Conservation (phyloP, 2,888 invertebrate genomes). For the Drosophila pegasa region DNA sequence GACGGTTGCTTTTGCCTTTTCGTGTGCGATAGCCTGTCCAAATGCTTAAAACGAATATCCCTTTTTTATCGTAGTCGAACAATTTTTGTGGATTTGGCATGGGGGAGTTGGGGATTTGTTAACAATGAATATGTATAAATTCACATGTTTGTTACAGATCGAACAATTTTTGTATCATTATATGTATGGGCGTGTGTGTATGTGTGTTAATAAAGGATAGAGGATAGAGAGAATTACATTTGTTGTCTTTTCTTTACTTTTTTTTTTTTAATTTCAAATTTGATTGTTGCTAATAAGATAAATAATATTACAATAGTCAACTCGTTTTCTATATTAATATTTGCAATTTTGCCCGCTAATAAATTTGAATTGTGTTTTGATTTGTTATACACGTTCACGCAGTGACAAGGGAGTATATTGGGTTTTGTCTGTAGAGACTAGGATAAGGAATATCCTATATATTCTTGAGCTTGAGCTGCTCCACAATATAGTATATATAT, state of each 20-base stretch:
- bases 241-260: conserved; percentile 32
- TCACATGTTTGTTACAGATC: conserved; percentile 7
- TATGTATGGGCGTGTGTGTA: conserved; percentile 20
- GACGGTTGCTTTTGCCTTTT: neutral
- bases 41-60: conserved; percentile 46
- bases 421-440: neutral
- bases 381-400: conserved; percentile 1
- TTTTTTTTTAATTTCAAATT: conserved; percentile 36
- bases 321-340: conserved; percentile 17
- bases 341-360: conserved; percentile 23
- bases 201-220: conserved; percentile 43
- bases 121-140: conserved; percentile 36
- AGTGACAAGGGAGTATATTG: neutral
- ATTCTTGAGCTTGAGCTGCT: too few species aligned
- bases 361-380: conserved; percentile 63
- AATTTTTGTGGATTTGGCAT: conserved; percentile 39
- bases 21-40: conserved; percentile 27
- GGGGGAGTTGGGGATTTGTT: conserved; percentile 42
- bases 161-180: conserved; percentile 1
- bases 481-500: neutral
- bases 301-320: conserved; percentile 31
- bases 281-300: conserved; percentile 39
- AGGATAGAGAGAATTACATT: conserved; percentile 58
- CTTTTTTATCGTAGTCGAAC: conserved; percentile 34
- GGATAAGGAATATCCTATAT: too few species aligned